Base-by-base conservation (phyloP, 1,140 invertebrate genomes). In the Amphibalanus amphitrite region DNA sequence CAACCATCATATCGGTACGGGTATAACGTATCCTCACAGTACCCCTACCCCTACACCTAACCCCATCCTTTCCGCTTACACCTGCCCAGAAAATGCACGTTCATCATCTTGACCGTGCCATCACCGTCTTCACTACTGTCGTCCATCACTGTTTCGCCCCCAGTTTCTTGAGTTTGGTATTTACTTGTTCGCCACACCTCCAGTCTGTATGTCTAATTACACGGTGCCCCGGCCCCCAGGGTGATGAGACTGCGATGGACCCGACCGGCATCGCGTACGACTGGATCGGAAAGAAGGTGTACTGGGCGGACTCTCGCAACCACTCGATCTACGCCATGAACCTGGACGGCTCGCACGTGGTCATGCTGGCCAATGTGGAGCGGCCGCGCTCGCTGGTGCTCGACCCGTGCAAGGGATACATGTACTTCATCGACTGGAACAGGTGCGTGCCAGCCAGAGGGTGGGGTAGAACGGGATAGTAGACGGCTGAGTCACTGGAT, bases 271-370 rank as follows among this genome's bases (percentile, higher is more conserved):
- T 98, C 73, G 92, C 94, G 0, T 96, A 95, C 77, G 95, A 98
- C 77, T 98, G 95, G 95, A 95, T 94, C 0, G 90, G 93, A 74
- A 90, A 93, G 77, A 97, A 96, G 80, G 87, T 98, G 33, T 98
- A 97, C 78, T 98, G 94, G 94, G 95, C 95, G 0, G 95, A 98
- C 76, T 94, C 89, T 67, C 90, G 89, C 0, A 97, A 95, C 76
- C 92, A 91, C 74, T 93, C 90, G 30, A 95, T 97, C 69, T 97
- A 95, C 76, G 92, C 94, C 0, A 95, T 97, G 88, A 94, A 98
- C 78, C 82, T 93, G 8, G 89, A 93, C 77, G 91, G 93, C 17
- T 83, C 88, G 0, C 88, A 96, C 77, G 82, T 97, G 47, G 90
- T 98, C 0, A 96, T 95, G 87, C 96, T 98, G 72, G 89, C 91